These are phyloP conservation scores for Spilogale gracilis DNA, from an alignment of 2,113 vertebrate genomes.

Conservation along the genomic window DNA sequence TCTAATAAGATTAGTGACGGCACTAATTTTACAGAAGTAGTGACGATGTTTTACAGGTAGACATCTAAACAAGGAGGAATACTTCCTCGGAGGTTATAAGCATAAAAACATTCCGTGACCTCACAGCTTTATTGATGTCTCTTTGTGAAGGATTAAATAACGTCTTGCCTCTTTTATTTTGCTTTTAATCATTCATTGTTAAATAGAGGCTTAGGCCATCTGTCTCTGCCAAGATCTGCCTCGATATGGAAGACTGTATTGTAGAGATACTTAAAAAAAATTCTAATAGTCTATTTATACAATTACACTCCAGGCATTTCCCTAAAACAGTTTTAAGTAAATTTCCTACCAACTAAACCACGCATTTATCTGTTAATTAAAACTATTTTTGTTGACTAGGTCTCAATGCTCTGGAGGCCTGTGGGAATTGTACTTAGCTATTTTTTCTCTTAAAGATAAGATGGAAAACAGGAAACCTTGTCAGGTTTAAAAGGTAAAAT, in stretches of 20 bases:
- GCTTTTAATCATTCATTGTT: conserved; percentile 87
- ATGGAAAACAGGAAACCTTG: not conserved
- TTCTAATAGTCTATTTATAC: conserved; percentile 65
- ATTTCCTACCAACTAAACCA: conserved; percentile 34
- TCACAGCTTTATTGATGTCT: conserved; percentile 72
- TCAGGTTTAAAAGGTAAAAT: conserved; percentile 63
- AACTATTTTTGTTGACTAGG: not conserved
- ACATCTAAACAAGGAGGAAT: conserved; percentile 32
- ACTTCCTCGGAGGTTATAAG: conserved; percentile 63
- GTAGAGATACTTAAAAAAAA: conserved; percentile 68
- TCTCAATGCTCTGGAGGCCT: accelerated
- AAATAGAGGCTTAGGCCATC: conserved; percentile 83
- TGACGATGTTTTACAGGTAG: not conserved
- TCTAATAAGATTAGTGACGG: conserved; percentile 22
- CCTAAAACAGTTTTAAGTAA: conserved; percentile 50
- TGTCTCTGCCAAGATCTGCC: conserved; percentile 80
- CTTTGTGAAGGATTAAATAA: conserved; percentile 83
- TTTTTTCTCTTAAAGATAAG: conserved; percentile 7
- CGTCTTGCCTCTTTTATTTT: conserved; percentile 85
- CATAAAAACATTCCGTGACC: conserved; percentile 74
- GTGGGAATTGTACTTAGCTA: not conserved
- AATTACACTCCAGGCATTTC: conserved; percentile 40
- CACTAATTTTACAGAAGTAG: conserved; percentile 41
- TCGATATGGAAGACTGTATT: conserved; percentile 78
- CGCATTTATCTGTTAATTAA: conserved; percentile 42